Evolutionary conservation across 2,888 invertebrate genomes (phyloP), one percentile per base, ranked within the genome.

Genomic region (Scaptodrosophila latifasciaeformis): DNA sequence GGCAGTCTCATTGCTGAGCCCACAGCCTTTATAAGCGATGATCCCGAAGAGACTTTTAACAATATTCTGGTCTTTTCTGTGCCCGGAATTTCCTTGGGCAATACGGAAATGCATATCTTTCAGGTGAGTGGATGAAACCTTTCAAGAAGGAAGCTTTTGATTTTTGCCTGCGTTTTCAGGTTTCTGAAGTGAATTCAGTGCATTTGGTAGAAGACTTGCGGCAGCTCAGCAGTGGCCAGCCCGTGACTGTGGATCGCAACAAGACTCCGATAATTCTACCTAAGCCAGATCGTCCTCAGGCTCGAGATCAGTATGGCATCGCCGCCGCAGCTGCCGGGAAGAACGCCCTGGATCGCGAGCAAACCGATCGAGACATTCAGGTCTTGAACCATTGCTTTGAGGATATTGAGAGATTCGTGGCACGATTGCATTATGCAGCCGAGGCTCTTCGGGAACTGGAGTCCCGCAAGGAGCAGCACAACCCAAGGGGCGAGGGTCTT

Each of bases 381-480:
- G 95, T 98, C 75, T 88, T 99, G 58, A 96, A 96, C 86, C 95
- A 95, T 80, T 99, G 99, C 86, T 99, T 99, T 88, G 99, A 99
- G 87, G 99, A 99, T 87, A 98, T 99, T 77, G 99, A 99, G 87
- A 95, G 97, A 84, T 99, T 99, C 87, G 97, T 99, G 60, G 96
- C 97, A 1, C 90, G 98, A 59, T 89, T 99, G 42, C 98, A 99
- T 83, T 96, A 97, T 86, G 97, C 97, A 1, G 97, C 97, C 0
- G 96, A 98, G 7, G 97, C 99, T 1, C 93, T 94, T 49, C 89
- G 94, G 44, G 99, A 99, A 85, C 88, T 99, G 46, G 97, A 98
- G 84, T 89, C 94, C 52, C 89, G 97, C 19, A 89, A 93, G 68
- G 90, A 91, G 13, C 86, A 87, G 56, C 87, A 90, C 66, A 86